A percentile compares a stretch with the other conserved stretches of the same genome.
Conservation (phyloP, 1,140 invertebrate species). For the Drosophila lini region DNA sequence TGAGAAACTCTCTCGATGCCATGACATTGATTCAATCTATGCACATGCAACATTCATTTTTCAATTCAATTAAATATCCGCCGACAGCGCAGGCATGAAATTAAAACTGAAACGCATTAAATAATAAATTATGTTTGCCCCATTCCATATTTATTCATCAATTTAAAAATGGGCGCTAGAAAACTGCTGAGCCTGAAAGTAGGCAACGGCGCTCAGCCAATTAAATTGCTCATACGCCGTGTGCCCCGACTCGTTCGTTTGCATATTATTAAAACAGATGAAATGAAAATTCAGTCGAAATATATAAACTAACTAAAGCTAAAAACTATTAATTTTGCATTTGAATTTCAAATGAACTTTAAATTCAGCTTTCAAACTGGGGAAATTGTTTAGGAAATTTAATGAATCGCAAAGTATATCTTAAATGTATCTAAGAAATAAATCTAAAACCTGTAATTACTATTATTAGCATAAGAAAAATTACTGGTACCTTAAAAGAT, state of each 20-base stretch:
- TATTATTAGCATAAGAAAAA: too few species aligned
- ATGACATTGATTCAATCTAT: slow-evolving; percentile 39
- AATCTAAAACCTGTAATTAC: too few species aligned
- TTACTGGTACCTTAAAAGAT: not conserved
- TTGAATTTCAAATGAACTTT: not conserved
- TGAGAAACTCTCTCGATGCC: slow-evolving; percentile 1
- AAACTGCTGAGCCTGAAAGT: slow-evolving; percentile 52
- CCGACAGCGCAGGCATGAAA: slow-evolving; percentile 38
- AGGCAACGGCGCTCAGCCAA: slow-evolving; percentile 22
- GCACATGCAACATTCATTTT: slow-evolving; percentile 36
- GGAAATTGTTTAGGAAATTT: too few species aligned
- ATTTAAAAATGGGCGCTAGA: slow-evolving; percentile 31
- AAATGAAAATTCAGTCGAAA: not conserved
- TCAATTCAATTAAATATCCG: slow-evolving; percentile 58
- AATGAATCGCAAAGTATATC: not conserved
- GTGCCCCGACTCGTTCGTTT: slow-evolving; percentile 1
- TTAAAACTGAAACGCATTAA: slow-evolving; percentile 43
- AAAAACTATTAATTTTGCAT: not conserved
- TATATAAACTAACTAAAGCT: not conserved
- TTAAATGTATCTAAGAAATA: not conserved
- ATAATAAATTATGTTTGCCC: slow-evolving; percentile 39
- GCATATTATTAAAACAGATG: slow-evolving; percentile 12
- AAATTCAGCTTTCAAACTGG: not conserved
- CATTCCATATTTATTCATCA: slow-evolving; percentile 45
- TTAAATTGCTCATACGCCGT: slow-evolving; percentile 48